Conservation (phyloP, 2,113 vertebrate species). For the Passer montanus region DNA sequence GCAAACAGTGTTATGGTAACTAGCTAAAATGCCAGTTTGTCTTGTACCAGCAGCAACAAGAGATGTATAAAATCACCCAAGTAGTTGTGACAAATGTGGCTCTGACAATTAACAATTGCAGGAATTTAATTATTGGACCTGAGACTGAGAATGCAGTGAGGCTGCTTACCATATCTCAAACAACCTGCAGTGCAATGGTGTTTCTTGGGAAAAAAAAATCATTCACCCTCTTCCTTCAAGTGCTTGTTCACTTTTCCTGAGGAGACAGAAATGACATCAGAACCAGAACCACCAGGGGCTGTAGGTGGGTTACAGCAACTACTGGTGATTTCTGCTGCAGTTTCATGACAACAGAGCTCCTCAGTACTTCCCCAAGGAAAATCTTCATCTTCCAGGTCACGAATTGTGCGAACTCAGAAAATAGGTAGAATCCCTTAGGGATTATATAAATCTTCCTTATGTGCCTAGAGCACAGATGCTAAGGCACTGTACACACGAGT, state of each 20-base stretch:
- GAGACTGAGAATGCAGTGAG: neutral
- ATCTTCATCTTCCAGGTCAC: neutral
- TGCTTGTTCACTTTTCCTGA: neutral
- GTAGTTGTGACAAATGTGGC: neutral
- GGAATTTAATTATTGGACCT: neutral
- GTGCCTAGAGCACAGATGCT: neutral
- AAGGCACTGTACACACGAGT: neutral
- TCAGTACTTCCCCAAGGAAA: neutral
- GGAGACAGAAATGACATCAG: neutral
- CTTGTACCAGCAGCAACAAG: neutral
- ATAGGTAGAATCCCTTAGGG: constrained; percentile 15
- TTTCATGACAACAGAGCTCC: neutral
- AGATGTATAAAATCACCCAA: neutral
- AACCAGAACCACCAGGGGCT: neutral
- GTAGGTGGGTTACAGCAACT: neutral
- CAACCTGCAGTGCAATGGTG: neutral
- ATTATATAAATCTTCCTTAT: neutral
- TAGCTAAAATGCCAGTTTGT: neutral
- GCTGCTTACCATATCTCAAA: neutral
- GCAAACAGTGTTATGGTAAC: neutral
- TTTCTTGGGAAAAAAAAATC: neutral
- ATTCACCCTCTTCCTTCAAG: neutral
- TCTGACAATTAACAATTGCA: neutral
- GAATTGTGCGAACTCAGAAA: neutral
- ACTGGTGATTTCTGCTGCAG: neutral